Conservation (phyloP, 2,113 vertebrate genomes). For the Paratilapia polleni region DNA sequence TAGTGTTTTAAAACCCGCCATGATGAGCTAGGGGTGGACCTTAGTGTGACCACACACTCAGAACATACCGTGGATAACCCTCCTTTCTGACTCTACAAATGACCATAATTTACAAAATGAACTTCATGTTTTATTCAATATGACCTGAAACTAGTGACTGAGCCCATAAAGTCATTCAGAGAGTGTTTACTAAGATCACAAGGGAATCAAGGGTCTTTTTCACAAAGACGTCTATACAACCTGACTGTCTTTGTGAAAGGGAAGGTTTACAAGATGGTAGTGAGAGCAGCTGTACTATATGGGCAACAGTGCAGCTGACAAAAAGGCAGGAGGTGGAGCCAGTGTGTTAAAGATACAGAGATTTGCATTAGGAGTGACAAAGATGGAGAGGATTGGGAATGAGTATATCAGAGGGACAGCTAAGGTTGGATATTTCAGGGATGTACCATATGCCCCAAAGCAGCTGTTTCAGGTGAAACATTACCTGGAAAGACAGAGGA, state of each 20-base stretch:
- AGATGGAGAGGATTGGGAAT: neutral
- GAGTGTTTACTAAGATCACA: neutral
- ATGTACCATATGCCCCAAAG: neutral
- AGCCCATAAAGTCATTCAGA: neutral
- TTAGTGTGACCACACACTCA: neutral
- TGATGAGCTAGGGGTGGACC: too few species aligned
- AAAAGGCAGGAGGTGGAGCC: neutral
- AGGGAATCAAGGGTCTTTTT: neutral
- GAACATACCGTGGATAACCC: neutral
- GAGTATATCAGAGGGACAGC: neutral
- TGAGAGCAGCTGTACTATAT: too few species aligned
- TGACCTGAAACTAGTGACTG: neutral
- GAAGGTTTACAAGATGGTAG: too few species aligned
- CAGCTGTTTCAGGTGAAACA: neutral
- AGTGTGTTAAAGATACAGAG: neutral
- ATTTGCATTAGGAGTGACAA: neutral
- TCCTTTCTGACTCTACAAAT: neutral
- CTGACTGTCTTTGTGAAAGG: neutral
- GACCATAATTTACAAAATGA: neutral
- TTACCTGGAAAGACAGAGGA: neutral
- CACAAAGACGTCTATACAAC: neutral
- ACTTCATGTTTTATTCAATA: neutral
- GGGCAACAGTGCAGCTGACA: neutral
- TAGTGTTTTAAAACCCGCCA: too few species aligned
- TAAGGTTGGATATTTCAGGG: neutral